These are phyloP conservation scores for Andrena cerasifolii DNA, from an alignment of 1,140 invertebrate genomes.

Conservation along the genomic window DNA sequence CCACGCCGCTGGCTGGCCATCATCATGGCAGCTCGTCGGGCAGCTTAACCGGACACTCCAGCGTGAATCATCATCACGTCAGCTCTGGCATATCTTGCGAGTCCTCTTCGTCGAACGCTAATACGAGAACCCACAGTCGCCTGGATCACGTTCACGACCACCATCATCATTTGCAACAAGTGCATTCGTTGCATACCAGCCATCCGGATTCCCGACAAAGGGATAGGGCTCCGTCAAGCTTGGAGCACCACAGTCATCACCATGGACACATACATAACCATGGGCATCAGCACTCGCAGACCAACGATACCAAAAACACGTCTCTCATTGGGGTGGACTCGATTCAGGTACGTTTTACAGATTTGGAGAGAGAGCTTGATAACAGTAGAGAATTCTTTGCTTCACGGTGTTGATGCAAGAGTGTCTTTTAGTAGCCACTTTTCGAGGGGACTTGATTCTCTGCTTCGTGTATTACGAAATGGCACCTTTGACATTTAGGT, in stretches of 20 bases:
- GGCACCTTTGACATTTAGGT: constrained; percentile 62
- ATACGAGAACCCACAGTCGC: constrained; percentile 72
- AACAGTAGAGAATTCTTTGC: constrained; percentile 2
- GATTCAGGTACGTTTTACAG: no score
- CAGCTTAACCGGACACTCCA: constrained; percentile 57
- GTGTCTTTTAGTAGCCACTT: no score
- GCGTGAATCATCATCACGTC: constrained; percentile 73
- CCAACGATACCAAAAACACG: constrained; percentile 64
- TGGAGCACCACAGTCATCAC: constrained; percentile 71
- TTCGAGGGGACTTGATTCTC: no score
- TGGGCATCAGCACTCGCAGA: constrained; percentile 61
- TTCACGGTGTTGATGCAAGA: no score
- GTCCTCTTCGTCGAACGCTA: constrained; percentile 74
- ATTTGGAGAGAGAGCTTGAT: no score
- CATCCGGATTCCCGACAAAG: constrained; percentile 66
- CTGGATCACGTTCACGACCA: constrained; percentile 74
- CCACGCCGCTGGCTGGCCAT: constrained; percentile 66
- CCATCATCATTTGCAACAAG: constrained; percentile 70
- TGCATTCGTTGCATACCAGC: constrained; percentile 59
- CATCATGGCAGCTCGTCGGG: constrained; percentile 69
- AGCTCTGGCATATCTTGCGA: constrained; percentile 77
- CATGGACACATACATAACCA: constrained; percentile 66
- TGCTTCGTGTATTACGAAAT: no score
- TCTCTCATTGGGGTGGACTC: constrained; percentile 73
- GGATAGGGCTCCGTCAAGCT: constrained; percentile 68